Percentiles rank a stretch among this genome's conserved stretches.
phyloP scores from a whole-genome alignment of 1,140 invertebrate genomes.

The Cotesia glomerata region DNA sequence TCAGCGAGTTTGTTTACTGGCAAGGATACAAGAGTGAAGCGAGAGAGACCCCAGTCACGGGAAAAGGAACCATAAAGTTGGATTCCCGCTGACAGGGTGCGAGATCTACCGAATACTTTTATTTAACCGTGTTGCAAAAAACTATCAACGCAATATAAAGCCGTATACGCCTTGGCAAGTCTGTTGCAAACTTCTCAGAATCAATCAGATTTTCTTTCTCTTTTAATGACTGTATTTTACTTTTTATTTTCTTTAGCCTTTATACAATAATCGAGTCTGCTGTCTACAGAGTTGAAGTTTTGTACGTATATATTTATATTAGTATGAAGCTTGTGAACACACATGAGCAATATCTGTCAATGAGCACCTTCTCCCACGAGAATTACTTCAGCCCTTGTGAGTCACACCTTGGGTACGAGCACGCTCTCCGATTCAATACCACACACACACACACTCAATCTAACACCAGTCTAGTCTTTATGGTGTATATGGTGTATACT shows the following conservation, averaged over 20 bases:
- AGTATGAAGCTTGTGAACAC: not conserved
- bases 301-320: not conserved
- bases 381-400: conserved; percentile 19
- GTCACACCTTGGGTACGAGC: not conserved
- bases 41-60: not conserved
- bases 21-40: not conserved
- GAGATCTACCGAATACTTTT: conserved; percentile 6
- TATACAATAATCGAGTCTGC: not conserved
- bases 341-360: not conserved
- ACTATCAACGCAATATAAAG: not conserved
- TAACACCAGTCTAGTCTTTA: not conserved
- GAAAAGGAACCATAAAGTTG: conserved; percentile 33
- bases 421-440: conserved; percentile 11
- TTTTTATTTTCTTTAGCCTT: no score
- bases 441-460: not conserved
- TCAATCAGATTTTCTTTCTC: not conserved
- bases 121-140: conserved; percentile 5
- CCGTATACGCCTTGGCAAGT: no score
- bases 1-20: not conserved
- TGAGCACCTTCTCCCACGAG: conserved; percentile 16
- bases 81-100: conserved; percentile 33
- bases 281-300: no score
- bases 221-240: no score
- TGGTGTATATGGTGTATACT: not conserved
- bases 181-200: conserved; percentile 2